Base-by-base conservation (phyloP, 2,888 invertebrate genomes). In the Xanthia icteritia region DNA sequence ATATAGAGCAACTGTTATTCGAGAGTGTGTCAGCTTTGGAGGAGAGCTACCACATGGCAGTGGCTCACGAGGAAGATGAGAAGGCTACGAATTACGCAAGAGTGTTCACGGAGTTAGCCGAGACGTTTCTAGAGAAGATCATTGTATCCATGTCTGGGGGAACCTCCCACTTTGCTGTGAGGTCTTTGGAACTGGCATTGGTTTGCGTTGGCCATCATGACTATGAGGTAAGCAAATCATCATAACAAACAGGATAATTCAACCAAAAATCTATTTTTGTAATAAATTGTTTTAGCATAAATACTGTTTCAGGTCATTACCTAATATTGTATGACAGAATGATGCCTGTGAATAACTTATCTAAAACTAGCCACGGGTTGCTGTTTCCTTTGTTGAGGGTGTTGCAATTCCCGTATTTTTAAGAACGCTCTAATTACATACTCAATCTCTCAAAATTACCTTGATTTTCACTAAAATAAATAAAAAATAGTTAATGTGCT, bases 201-300 rank as follows among this genome's bases (percentile, higher is more conserved):
- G 98, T 98, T 56, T 99, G 99, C 95, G 98, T 99, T 17, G 99
- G 99, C 0, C 99, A 99, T 96, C 99, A 99, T 94, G 99, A 99
- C 94, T 99, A 99, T 96, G 99, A 99, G 97, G 99, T 96, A 90
- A 91, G 86, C 8, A 36, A 27, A 31, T 2, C 23, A 63, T 8
- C 15, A 31, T 31, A 13, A 20, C 39, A 78, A 51, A 23, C 39
- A 61, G 31, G 54, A 77, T 67, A 73, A 70, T 54, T 31, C 5
- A 39, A 5, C n/a, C 11, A 51, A 51, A 58, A 54, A 8, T 42
- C 27, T 67, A 56, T 66, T 66, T 56, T 13, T 51, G 13, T 58
- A 36, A 31, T 48, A 31, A 39, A 39, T 61, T 45, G 48, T 72
- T 27, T 58, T 23, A 11, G 13, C 36, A 42, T 48, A 36, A 39